Percentiles rank a stretch among this genome's conserved stretches.
Conservation (phyloP, 2,797 vertebrate species). For the Psittacula echo region DNA sequence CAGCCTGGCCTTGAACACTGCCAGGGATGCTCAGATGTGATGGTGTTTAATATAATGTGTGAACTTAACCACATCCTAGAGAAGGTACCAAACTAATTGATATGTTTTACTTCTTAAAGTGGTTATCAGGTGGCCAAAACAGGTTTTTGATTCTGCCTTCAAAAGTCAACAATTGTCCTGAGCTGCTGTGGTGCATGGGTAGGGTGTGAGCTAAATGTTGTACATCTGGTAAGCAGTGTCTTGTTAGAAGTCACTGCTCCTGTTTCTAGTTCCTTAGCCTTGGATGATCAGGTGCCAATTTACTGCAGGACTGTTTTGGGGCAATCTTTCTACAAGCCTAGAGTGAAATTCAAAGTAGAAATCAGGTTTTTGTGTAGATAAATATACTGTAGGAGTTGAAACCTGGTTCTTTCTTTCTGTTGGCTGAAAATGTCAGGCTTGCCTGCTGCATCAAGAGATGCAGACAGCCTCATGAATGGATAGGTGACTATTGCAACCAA, state of each 20-base stretch:
- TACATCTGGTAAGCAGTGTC: fast-evolving
- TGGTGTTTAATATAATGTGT: background rate
- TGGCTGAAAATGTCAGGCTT: background rate
- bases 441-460: background rate
- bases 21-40: background rate
- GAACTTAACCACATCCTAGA: background rate
- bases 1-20: background rate
- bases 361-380: background rate
- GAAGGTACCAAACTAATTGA: background rate
- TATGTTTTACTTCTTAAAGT: background rate
- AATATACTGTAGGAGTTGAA: background rate
- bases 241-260: background rate
- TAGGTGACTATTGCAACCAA: background rate
- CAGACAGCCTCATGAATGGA: background rate
- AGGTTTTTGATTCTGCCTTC: background rate
- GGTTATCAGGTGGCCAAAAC: background rate
- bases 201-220: background rate
- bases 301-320: background rate
- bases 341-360: background rate
- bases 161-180: background rate
- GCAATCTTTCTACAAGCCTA: background rate
- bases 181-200: background rate
- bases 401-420: background rate
- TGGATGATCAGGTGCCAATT: background rate
- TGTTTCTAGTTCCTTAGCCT: background rate